These are phyloP conservation scores for Carposina sasakii DNA, from an alignment of 1,140 invertebrate species.

Conservation along the genomic window DNA sequence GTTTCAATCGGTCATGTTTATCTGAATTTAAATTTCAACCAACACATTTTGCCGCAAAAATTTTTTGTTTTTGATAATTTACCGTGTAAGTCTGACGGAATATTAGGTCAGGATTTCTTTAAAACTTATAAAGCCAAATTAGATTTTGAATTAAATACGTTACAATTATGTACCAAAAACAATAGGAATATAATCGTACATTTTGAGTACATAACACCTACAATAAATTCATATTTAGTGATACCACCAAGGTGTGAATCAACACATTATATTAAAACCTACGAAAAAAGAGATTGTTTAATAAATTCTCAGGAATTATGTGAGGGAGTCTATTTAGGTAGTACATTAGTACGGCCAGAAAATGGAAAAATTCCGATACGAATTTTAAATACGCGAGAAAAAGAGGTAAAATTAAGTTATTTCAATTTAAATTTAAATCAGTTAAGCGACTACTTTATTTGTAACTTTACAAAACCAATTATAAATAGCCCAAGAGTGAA, in stretches of 20 bases:
- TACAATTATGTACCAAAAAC: not conserved
- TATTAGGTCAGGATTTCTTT: not conserved
- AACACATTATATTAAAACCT: not conserved
- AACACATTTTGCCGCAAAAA: not conserved
- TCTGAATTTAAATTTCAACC: not conserved
- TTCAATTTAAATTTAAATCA: not conserved
- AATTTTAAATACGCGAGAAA: not conserved
- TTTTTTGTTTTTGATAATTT: not conserved
- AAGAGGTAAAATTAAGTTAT: not conserved
- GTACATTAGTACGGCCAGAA: not conserved
- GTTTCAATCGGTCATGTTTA: not conserved
- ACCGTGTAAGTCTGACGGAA: conserved; percentile 1
- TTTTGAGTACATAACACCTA: not conserved
- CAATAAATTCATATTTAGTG: not conserved
- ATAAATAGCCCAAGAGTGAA: not conserved
- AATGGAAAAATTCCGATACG: not conserved
- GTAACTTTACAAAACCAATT: not conserved
- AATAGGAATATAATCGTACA: not conserved
- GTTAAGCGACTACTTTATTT: not conserved
- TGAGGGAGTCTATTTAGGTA: not conserved
- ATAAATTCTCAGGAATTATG: conserved; percentile 2
- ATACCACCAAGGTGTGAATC: not conserved
- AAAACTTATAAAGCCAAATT: not conserved
- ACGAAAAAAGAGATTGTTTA: not conserved
- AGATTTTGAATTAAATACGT: not conserved